Base-by-base conservation (phyloP, 2,113 vertebrate genomes). In the Poecilia latipinna region DNA sequence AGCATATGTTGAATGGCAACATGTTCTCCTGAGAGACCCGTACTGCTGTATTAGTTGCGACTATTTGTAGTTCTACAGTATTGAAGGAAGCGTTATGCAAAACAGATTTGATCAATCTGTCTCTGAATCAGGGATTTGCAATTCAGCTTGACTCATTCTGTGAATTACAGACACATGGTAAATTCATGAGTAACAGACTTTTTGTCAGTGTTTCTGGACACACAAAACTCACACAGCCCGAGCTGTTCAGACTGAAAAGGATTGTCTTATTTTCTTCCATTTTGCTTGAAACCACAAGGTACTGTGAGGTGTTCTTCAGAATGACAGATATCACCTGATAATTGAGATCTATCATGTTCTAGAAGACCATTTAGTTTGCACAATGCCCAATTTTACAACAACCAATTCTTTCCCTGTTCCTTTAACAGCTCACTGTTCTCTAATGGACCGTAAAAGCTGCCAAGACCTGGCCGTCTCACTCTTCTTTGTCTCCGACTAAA, bases 381-480 rank as follows among this genome's bases (percentile, higher is more conserved):
- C 12, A 5, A 70, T 31, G 61, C 66, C 70, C 22, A 29, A 62
- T 73, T 62, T 2, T 61, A 35, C 57, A 70, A 83, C 67, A 54
- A 74, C 69, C 78, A 70, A 60, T 66, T 65, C 70, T 82, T 75
- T 68, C 48, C 0, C 33, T 67, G 17, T 81, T 79, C 69, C 66
- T 61, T 61, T 35, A 77, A 82, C 77, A 72, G 86, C 77, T 80
- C 75, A n/a, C 51, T 68, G 75, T 73, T 82, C 70, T 81, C 85
- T 90, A 91, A 90, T 90, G 87, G 89, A 89, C 87, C 33, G 22
- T 83, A 78, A 84, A 82, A 83, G 79, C 72, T 24, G 61, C 79
- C 60, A 63, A 65, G 82, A 74, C 29, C 17, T 60, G 31, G 15
- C 35, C 72, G 24, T 51, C 70, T 72, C 73, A 51, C 71, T 61